Base-by-base conservation (phyloP, 2,113 vertebrate genomes). In the Stercorarius parasiticus region DNA sequence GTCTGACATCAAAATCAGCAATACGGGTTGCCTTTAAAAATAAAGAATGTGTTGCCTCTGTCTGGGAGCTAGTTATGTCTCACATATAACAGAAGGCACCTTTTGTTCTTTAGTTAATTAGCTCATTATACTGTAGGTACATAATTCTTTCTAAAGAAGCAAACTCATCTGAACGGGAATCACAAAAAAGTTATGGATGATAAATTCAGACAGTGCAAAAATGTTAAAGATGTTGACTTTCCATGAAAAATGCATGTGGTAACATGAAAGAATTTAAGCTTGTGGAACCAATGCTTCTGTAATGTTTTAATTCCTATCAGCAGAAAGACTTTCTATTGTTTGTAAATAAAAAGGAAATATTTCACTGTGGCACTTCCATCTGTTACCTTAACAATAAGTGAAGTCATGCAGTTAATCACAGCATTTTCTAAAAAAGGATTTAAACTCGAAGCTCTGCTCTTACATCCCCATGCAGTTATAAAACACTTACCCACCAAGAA, bases 31-130 rank as follows among this genome's bases (percentile, higher is more conserved):
- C 90, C 53, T 78, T 97, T 96, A 91, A 97, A 97, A 97, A 94
- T 90, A 97, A 97, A 92, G 73, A 89, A 84, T 92, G 83, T 89
- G 55, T 89, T 95, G 65, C 92, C 93, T 97, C 78, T 96, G 71
- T 97, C 88, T 97, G 83, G 70, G 90, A 97, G 82, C 90, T 93
- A 95, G 88, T 97, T 97, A 91, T 88, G 70, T 97, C 87, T 97
- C 73, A 81, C 93, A 74, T 93, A 93, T 85, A 97, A 95, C 91
- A 97, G 96, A 97, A 98, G 94, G 73, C 79, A 98, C 69, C 97
- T 98, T 98, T 98, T 98, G 97, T 98, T 98, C 93, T 97, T 96
- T 94, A 94, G 96, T 98, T 98, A 98, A 98, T 98, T 98, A 98
- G 91, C 88, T 98, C 97, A 97, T 98, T 98, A 97, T 90, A 71